phyloP scores from a whole-genome alignment of 2,888 invertebrate species.

The Pachydiplax longipennis region DNA sequence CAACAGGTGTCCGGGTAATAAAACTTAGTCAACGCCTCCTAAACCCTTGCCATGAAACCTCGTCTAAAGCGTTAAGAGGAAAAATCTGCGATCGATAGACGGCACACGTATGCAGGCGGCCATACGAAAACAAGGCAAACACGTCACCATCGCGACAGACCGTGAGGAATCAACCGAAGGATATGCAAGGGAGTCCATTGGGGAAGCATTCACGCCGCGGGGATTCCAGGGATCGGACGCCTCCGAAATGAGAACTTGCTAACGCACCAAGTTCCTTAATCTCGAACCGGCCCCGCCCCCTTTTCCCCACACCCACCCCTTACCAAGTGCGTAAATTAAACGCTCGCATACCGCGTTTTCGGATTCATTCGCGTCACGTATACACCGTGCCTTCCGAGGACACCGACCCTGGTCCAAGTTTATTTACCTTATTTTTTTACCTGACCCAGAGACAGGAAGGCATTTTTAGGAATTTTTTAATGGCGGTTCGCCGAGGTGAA shows the following conservation, averaged over 20 bases:
- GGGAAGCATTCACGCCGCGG: background rate
- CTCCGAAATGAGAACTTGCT: background rate
- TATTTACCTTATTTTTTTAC: no score
- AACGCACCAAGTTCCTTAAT: background rate
- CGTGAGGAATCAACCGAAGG: background rate
- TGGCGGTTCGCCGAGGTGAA: background rate
- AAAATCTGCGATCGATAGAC: background rate
- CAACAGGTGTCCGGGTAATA: background rate
- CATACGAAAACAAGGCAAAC: background rate
- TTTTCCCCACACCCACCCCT: background rate
- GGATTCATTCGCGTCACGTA: background rate
- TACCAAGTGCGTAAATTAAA: background rate
- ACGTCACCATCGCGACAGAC: background rate
- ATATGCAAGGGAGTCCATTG: background rate
- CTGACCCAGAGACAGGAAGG: background rate
- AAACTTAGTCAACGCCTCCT: background rate
- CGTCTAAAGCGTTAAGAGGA: background rate
- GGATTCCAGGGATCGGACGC: background rate
- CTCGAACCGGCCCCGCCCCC: background rate
- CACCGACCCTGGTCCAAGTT: background rate
- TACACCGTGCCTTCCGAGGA: background rate
- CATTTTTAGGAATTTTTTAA: background rate
- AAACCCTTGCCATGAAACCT: background rate
- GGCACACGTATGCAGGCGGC: background rate
- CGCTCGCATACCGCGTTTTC: background rate